Evolutionary conservation across 1,140 invertebrate species (phyloP), one percentile per base, ranked within the genome.

Genomic region (Hermatobates lingyangjiaoensis): DNA sequence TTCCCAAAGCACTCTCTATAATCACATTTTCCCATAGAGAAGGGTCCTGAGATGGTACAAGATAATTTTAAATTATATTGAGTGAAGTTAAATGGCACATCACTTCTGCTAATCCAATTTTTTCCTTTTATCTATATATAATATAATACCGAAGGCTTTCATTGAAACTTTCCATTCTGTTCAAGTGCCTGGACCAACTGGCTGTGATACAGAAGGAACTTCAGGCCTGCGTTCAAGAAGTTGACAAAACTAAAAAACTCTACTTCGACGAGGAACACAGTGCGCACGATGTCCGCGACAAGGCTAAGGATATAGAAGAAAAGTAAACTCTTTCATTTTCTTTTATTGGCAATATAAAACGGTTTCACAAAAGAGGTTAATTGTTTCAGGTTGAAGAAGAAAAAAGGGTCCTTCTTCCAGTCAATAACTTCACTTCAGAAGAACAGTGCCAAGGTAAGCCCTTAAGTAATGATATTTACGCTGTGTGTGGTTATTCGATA

Each of bases 191-290:
- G 30, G 87, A 91, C 58, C 83, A 86, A 62, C 73, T 94, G 59
- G 75, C 81, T 45, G 74, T 81, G 61, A 79, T 91, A 49, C 91
- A 95, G 71, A 88, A 88, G 64, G 91, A 95, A 63, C 65, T 95
- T 24, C 87, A 92, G 63, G 68, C 75, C 50, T 83, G 79, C 49
- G 88, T 94, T 1, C 74, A 79, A 59, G 91, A 96, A 57, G 78
- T 97, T 56, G 90, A 93, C 65, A 91, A 94, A 65, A 83, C 81
- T 40, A 93, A 95, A 68, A 96, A 95, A 66, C 68, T 84, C 0
- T 97, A 97, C 66, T 90, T 89, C 59, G 87, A 95, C 56, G 92
- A 97, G 61, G 92, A 96, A 63, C 87, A 93, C 58, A 80, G 86
- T 27, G 89, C 92, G 10, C 86, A 94, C 60, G 91, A 95, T 61